Evolutionary conservation across 2,797 vertebrate species (phyloP).

Genomic region (Phrynocephalus vlangalii): DNA sequence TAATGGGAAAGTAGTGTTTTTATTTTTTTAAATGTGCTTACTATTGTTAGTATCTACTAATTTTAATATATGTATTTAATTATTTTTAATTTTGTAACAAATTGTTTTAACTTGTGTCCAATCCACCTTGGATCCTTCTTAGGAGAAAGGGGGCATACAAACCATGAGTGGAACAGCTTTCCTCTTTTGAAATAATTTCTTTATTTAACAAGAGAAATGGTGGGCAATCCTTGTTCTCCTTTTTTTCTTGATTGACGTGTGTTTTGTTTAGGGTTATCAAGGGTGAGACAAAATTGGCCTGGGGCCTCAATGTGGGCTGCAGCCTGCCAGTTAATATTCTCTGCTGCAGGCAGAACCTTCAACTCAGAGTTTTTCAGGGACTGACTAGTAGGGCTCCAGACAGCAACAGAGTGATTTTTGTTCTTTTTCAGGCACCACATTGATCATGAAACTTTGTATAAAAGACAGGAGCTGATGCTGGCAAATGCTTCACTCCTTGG

Average conservation of each 20-base stretch:
- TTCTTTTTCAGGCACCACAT: background rate
- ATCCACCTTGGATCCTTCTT: no score
- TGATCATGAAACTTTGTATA: background rate
- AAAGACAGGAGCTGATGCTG: background rate
- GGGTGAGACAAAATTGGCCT: background rate
- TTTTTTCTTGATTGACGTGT: slow-evolving; percentile 9
- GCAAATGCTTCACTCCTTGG: slow-evolving; percentile 51
- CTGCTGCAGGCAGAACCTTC: background rate
- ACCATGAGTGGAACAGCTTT: background rate
- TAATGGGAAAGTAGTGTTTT: no score
- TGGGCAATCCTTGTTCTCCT: background rate
- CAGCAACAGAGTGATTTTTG: background rate
- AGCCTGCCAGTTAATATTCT: background rate
- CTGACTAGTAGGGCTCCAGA: slow-evolving; percentile 13
- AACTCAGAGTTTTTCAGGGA: slow-evolving; percentile 5
- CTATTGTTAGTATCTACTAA: no score
- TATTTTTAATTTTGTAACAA: no score
- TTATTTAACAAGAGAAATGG: background rate
- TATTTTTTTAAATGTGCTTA: no score
- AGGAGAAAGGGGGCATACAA: background rate
- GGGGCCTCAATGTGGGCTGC: background rate
- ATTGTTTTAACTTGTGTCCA: no score
- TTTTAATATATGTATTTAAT: no score
- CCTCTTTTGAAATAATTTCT: background rate
- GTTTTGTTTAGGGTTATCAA: background rate